Evolutionary conservation across 2,888 invertebrate species (phyloP).

Genomic region (Luffia ferchaultella): DNA sequence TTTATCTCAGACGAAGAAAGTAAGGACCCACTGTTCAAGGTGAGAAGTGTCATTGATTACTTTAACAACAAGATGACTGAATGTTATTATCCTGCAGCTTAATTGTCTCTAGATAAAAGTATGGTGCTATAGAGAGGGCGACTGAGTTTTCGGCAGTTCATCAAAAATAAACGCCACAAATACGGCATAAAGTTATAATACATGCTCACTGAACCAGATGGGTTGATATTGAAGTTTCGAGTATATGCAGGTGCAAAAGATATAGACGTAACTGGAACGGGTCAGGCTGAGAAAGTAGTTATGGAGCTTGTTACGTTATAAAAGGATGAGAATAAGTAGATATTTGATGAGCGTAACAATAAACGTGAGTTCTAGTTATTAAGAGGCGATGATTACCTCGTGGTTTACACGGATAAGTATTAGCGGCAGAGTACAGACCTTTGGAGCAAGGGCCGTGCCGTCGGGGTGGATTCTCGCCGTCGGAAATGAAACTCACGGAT

Average conservation of each 20-base stretch:
- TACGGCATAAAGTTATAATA: slow-evolving; percentile 23
- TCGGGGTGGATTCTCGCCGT: no score
- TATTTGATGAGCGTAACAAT: no score
- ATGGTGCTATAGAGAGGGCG: slow-evolving; percentile 29
- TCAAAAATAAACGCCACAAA: no score
- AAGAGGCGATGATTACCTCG: no score
- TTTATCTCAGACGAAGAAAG: slow-evolving; percentile 15
- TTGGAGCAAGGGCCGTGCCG: no score
- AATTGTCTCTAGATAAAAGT: slow-evolving; percentile 21
- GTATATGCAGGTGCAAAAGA: slow-evolving; percentile 19
- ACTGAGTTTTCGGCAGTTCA: slow-evolving; percentile 21
- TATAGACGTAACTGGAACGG: slow-evolving; percentile 16
- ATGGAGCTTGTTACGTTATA: no score
- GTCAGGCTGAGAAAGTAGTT: slow-evolving; percentile 21
- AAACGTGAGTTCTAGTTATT: no score
- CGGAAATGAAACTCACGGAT: no score
- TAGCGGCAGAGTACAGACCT: no score
- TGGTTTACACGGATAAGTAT: no score
- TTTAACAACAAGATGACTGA: slow-evolving; percentile 22
- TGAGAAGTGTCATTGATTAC: slow-evolving; percentile 22
- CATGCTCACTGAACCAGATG: slow-evolving; percentile 27
- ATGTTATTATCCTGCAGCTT: slow-evolving; percentile 16
- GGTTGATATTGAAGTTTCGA: slow-evolving; percentile 18
- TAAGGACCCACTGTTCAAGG: slow-evolving; percentile 16
- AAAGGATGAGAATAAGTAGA: no score